These are phyloP conservation scores for Meteorus sp. DNA, from an alignment of 1,140 invertebrate genomes.

Conservation along the genomic window DNA sequence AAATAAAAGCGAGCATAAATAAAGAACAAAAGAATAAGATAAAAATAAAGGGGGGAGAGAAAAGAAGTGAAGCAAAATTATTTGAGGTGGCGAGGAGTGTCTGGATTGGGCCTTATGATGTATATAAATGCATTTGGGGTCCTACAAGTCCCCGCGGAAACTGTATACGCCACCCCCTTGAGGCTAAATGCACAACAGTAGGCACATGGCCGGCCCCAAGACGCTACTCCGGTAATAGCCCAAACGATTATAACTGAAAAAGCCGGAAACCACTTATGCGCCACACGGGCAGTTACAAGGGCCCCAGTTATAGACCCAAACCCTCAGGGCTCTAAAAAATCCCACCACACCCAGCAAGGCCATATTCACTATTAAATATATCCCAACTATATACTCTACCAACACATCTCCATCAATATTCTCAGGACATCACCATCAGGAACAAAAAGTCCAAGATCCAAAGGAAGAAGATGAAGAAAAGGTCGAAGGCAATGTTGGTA, in stretches of 20 bases:
- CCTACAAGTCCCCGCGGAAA: background rate
- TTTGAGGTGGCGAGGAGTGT: background rate
- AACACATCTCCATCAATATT: slow-evolving; percentile 1
- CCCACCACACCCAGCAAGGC: slow-evolving; percentile 26
- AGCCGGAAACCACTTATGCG: slow-evolving; percentile 57
- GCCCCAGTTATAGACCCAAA: background rate
- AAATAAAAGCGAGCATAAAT: background rate
- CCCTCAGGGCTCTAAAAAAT: slow-evolving; percentile 4
- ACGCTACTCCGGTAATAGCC: slow-evolving; percentile 55
- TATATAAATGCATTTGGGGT: background rate
- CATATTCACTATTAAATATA: background rate
- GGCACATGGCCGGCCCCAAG: slow-evolving; percentile 50
- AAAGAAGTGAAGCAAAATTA: background rate
- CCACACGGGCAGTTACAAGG: slow-evolving; percentile 20
- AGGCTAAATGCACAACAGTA: slow-evolving; percentile 52
- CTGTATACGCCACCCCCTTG: slow-evolving; percentile 38
- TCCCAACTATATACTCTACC: background rate
- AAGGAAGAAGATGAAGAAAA: slow-evolving; percentile 8
- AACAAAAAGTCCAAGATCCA: background rate
- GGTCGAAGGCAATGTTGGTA: slow-evolving; percentile 12
- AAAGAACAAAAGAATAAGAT: no score
- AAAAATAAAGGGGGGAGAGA: background rate
- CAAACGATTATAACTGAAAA: slow-evolving; percentile 57
- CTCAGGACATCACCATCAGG: slow-evolving; percentile 6
- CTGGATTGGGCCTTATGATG: background rate